phyloP scores from a whole-genome alignment of 2,113 vertebrate genomes.

The Phalacrocorax brasilianus region DNA sequence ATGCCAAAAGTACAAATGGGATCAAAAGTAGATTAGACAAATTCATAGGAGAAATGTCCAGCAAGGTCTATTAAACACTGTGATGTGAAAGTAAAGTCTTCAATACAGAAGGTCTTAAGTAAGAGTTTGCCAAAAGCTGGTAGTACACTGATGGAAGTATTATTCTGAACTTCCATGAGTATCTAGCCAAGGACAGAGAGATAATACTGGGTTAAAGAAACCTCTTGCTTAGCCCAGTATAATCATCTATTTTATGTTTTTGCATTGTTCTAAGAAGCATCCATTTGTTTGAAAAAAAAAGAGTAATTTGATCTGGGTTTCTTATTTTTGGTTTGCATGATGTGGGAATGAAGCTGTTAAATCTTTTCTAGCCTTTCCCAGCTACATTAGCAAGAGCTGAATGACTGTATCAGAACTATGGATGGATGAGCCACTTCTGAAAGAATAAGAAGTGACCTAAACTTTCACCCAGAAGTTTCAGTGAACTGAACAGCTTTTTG shows the following conservation, averaged over 20 bases:
- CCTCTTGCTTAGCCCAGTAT: not conserved
- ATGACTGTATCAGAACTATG: not conserved
- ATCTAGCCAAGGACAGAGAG: not conserved
- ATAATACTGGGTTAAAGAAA: not conserved
- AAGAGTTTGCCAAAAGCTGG: not conserved
- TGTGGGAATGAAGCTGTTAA: not conserved
- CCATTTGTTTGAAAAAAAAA: not conserved
- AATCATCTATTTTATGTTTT: not conserved
- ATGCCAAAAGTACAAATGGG: constrained; percentile 25
- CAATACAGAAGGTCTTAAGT: not conserved
- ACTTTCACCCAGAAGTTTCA: not conserved
- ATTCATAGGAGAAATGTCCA: not conserved
- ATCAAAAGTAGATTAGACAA: constrained; percentile 32
- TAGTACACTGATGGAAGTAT: not conserved
- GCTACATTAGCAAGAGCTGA: not conserved
- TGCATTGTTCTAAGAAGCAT: not conserved
- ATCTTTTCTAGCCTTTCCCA: not conserved
- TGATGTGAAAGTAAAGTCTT: not conserved
- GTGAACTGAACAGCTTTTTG: not conserved
- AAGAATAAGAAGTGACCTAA: not conserved
- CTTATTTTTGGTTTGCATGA: not conserved
- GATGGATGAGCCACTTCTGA: not conserved
- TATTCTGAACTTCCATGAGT: not conserved
- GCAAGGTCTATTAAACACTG: not conserved
- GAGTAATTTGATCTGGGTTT: not conserved